A percentile compares a stretch with the other conserved stretches of the same genome.
phyloP scores from a whole-genome alignment of 2,888 invertebrate genomes.

The Thereva unica region DNA sequence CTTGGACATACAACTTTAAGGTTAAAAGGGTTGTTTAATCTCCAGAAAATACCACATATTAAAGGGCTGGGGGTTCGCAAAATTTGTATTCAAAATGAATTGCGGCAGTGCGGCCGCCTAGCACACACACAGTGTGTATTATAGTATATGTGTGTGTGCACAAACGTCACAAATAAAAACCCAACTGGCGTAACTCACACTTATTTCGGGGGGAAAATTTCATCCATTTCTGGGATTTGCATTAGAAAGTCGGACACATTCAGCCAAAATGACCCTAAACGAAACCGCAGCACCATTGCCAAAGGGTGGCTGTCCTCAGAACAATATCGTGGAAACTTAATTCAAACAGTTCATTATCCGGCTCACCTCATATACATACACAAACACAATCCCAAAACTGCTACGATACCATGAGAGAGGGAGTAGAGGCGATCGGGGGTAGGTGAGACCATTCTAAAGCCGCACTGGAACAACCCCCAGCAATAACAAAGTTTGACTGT shows the following conservation, averaged over 20 bases:
- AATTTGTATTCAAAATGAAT: slow-evolving; percentile 10
- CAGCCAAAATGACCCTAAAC: slow-evolving; percentile 27
- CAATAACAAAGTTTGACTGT: slow-evolving; percentile 35
- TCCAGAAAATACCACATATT: slow-evolving; percentile 7
- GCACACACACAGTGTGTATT: too few species aligned
- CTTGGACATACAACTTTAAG: slow-evolving; percentile 36
- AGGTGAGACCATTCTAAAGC: background rate
- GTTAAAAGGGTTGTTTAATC: slow-evolving; percentile 41
- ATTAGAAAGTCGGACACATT: slow-evolving; percentile 29
- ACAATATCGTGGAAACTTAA: slow-evolving; percentile 37
- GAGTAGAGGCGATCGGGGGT: background rate
- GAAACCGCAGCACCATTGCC: slow-evolving; percentile 37
- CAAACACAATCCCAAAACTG: background rate
- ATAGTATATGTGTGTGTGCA: too few species aligned
- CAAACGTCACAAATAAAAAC: slow-evolving; percentile 1
- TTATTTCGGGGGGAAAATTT: slow-evolving; percentile 18
- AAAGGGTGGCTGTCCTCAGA: slow-evolving; percentile 34
- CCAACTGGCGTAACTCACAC: slow-evolving; percentile 10
- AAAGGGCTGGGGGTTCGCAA: background rate
- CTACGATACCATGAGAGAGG: too few species aligned
- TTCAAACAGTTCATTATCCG: slow-evolving; percentile 38
- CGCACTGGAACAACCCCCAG: slow-evolving; percentile 2
- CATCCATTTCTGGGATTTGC: slow-evolving; percentile 25
- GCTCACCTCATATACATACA: slow-evolving; percentile 25
- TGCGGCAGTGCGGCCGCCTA: background rate